Percentiles rank a stretch among this genome's conserved stretches.
Conservation (phyloP, 2,113 vertebrate genomes). For the Prochilodus magdalenae region DNA sequence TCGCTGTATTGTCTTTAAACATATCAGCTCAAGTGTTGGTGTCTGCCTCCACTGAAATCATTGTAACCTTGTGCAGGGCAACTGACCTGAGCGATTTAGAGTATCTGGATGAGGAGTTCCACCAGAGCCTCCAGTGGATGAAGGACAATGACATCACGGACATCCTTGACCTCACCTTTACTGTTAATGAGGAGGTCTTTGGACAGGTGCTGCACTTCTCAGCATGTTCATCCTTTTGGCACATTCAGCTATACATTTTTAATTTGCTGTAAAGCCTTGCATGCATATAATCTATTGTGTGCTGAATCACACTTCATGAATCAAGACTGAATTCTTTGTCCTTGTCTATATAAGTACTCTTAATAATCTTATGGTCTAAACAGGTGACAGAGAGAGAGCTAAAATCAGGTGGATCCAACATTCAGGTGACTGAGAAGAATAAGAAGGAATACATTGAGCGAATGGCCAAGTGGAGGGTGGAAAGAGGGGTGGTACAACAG, state of each 20-base stretch:
- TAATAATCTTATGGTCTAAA: too few species aligned
- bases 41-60: too few species aligned
- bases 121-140: constrained; percentile 99
- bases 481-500: constrained; percentile 93
- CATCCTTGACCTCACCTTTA: constrained; percentile 96
- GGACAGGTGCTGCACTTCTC: constrained; percentile 84
- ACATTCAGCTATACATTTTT: neutral
- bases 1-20: too few species aligned
- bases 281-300: neutral
- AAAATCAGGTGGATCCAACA: constrained; percentile 93
- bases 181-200: constrained; percentile 98
- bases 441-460: constrained; percentile 98
- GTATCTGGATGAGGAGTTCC: constrained; percentile 98
- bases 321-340: neutral
- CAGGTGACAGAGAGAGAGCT: constrained; percentile 97
- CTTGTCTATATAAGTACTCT: too few species aligned
- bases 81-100: constrained; percentile 97
- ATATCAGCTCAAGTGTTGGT: too few species aligned
- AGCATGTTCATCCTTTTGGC: neutral
- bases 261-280: neutral
- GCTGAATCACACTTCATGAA: neutral
- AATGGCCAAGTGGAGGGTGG: constrained; percentile 98
- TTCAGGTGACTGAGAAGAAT: constrained; percentile 98
- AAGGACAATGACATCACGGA: constrained; percentile 98
- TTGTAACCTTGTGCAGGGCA: constrained; percentile 70